Percentiles rank a stretch among this genome's conserved stretches.
phyloP scores from a whole-genome alignment of 2,113 vertebrate species.

The Theristicus caerulescens region DNA sequence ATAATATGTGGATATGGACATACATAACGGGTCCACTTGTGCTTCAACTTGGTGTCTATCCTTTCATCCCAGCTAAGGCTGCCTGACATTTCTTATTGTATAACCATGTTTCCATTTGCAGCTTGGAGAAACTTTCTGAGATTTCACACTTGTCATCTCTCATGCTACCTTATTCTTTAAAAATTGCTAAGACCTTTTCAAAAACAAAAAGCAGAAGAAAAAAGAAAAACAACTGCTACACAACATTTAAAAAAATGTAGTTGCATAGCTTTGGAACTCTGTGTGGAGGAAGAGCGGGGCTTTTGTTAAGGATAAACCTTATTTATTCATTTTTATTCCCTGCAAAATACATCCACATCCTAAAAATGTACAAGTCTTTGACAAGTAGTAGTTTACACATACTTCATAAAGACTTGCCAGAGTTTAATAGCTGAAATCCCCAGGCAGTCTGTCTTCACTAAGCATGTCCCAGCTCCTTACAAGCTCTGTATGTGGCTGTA shows the following conservation, averaged over 20 bases:
- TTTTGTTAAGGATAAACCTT: neutral
- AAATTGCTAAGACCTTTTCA: neutral
- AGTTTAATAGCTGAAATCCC: slow-evolving; percentile 9
- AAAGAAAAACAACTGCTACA: neutral
- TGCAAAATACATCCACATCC: neutral
- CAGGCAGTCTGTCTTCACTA: neutral
- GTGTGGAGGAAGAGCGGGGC: neutral
- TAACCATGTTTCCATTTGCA: neutral
- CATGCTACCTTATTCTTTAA: neutral
- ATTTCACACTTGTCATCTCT: neutral
- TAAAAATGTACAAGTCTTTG: neutral
- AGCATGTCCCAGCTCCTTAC: neutral
- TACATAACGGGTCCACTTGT: neutral
- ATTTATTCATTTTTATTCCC: neutral
- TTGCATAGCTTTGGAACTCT: neutral
- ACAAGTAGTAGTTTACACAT: slow-evolving; percentile 6
- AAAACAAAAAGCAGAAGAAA: neutral
- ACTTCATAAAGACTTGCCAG: neutral
- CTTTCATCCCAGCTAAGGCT: neutral
- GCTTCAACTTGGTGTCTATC: neutral
- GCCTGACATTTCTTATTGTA: neutral
- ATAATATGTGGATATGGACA: neutral
- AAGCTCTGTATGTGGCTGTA: neutral
- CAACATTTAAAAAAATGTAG: accelerated
- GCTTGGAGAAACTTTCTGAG: neutral